Base-by-base conservation (phyloP, 2,797 vertebrate genomes). In the Clarias platycephalus region DNA sequence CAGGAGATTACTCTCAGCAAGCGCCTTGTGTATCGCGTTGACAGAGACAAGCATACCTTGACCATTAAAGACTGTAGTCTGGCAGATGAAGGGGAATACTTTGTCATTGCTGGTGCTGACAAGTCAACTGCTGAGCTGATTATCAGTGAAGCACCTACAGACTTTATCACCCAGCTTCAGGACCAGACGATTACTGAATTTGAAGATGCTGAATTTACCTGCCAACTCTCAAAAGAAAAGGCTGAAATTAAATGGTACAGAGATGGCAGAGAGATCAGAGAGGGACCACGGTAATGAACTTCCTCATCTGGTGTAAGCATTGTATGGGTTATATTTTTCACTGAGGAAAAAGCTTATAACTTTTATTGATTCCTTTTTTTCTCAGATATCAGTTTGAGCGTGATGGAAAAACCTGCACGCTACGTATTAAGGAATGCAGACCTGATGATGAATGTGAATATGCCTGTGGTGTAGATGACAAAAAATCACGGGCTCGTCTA, bases 381-480 rank as follows among this genome's bases (percentile, higher is more conserved):
- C 49, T 87, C 87, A 95, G 98, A 91, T 99, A 97, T 88, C 93
- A 93, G 37, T 97, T 99, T 95, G 95, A 96, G 91, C 98, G 95
- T 89, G 97, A 98, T 34, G 97, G 97, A 87, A 97, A 96, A 89
- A 89, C 92, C 0, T 98, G 97, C 89, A 96, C 94, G 81, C 92
- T 99, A 89, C 93, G 93, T 64, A 96, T 99, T 92, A 99, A 97
- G 91, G 97, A 98, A 89, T 99, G 98, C 90, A 93, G 98, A 92
- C 95, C 96, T 10, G 96, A 99, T 72, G 98, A 99, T 88, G 98
- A 99, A 87, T 98, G 98, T 92, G 98, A 99, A 94, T 99, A 99
- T 80, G 96, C 97, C 74, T 99, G 98, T 88, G 98, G 97, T 18
- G 95, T 98, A n/a, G 98, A 98, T 15, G 98, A 99, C 34, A 97